phyloP scores from a whole-genome alignment of 2,797 vertebrate genomes.

The Huso huso region DNA sequence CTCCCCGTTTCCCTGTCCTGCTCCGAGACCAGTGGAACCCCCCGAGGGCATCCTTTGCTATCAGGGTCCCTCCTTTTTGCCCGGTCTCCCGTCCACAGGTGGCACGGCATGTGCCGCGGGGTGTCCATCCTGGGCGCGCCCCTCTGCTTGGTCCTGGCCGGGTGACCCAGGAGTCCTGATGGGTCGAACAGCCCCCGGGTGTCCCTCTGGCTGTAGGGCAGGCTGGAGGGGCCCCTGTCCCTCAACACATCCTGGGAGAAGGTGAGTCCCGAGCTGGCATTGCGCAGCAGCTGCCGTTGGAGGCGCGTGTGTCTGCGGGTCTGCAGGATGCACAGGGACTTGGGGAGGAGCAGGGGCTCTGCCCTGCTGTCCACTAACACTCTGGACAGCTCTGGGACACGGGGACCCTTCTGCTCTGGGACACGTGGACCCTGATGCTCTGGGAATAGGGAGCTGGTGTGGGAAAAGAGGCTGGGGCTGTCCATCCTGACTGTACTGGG shows the following conservation, averaged over 20 bases:
- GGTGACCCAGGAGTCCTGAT: conserved; percentile 25
- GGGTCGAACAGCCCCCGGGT: conserved; percentile 42
- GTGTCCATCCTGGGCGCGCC: neutral
- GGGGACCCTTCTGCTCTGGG: no score
- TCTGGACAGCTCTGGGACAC: no score
- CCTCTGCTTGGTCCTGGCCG: conserved; percentile 13
- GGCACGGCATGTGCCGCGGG: neutral
- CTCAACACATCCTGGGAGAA: conserved; percentile 55
- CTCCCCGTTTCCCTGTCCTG: conserved; percentile 5
- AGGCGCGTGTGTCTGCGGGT: conserved; percentile 13
- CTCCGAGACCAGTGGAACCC: neutral
- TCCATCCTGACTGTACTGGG: no score
- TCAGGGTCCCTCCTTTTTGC: neutral
- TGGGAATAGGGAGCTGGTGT: no score
- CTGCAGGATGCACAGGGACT: conserved; percentile 1
- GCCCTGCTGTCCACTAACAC: no score
- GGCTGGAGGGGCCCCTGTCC: conserved; percentile 37
- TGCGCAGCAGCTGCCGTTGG: conserved; percentile 39
- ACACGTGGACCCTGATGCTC: no score
- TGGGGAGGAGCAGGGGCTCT: neutral
- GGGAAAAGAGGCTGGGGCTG: no score
- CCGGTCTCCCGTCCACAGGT: neutral
- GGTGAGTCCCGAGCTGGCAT: conserved; percentile 35
- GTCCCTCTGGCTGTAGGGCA: conserved; percentile 40
- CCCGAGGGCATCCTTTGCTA: conserved; percentile 13